phyloP scores from a whole-genome alignment of 2,888 invertebrate species.

The Argyra leucocephala region DNA sequence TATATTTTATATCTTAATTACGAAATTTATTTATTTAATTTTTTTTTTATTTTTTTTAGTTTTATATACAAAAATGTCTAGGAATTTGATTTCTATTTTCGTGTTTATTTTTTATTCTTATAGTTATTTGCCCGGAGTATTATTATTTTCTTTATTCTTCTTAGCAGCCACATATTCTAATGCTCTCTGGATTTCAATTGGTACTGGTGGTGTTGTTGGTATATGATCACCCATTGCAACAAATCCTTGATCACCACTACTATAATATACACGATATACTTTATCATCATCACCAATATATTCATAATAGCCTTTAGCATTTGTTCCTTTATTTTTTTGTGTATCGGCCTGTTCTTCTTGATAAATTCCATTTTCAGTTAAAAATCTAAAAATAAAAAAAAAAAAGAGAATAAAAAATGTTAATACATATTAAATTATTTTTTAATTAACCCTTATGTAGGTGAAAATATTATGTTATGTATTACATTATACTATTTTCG shows the following conservation, averaged over 20 bases:
- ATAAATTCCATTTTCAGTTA: constrained; percentile 50
- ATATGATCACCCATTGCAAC: constrained; percentile 53
- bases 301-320: constrained; percentile 55
- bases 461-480: no score
- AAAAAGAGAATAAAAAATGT: neutral
- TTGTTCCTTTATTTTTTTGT: constrained; percentile 47
- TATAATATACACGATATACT: constrained; percentile 47
- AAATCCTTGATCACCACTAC: constrained; percentile 49
- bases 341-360: constrained; percentile 51
- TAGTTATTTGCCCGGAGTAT: neutral
- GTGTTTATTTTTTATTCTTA: neutral
- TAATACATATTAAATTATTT: no score
- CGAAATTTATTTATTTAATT: no score
- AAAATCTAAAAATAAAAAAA: constrained; percentile 37
- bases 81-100: no score
- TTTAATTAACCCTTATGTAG: no score
- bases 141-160: constrained; percentile 24
- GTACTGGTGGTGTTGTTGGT: constrained; percentile 64
- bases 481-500: no score
- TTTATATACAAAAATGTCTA: no score
- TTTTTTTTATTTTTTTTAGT: no score
- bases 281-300: constrained; percentile 57
- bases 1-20: no score
- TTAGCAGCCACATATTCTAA: constrained; percentile 55
- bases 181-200: constrained; percentile 61